phyloP scores from a whole-genome alignment of 2,888 invertebrate species.

The Megamerina dolium region DNA sequence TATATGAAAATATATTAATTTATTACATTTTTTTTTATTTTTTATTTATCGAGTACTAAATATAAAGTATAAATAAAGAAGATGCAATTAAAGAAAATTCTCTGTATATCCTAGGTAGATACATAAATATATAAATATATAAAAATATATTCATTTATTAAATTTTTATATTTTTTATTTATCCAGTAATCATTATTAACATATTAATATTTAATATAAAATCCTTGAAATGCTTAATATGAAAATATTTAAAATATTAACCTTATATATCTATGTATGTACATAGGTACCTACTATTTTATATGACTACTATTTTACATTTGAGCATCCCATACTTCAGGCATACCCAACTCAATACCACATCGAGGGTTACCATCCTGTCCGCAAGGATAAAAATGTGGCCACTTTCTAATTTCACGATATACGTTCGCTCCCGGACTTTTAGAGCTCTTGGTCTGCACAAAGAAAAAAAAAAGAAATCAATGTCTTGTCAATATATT shows the following conservation, averaged over 20 bases:
- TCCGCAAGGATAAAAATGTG: constrained; percentile 48
- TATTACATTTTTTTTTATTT: too few species aligned
- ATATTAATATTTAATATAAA: too few species aligned
- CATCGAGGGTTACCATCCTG: constrained; percentile 33
- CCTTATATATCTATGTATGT: not conserved
- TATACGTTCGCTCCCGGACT: constrained; percentile 54
- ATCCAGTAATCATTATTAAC: too few species aligned
- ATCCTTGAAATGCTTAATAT: not conserved
- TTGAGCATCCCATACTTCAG: constrained; percentile 32
- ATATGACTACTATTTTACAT: too few species aligned
- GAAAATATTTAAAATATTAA: not conserved
- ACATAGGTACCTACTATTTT: not conserved
- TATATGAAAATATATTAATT: too few species aligned
- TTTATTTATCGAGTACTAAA: too few species aligned
- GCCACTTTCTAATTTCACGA: constrained; percentile 51
- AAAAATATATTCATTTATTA: too few species aligned
- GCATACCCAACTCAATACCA: constrained; percentile 42
- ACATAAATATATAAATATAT: too few species aligned
- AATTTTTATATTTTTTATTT: too few species aligned
- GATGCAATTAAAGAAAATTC: too few species aligned
- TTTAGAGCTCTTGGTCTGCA: constrained; percentile 42
- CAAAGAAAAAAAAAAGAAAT: not conserved
- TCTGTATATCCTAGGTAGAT: too few species aligned
- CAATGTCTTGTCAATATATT: not conserved
- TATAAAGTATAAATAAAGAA: too few species aligned